These are phyloP conservation scores for Philopotamus ludificatus DNA, from an alignment of 1,140 invertebrate species.

Conservation along the genomic window DNA sequence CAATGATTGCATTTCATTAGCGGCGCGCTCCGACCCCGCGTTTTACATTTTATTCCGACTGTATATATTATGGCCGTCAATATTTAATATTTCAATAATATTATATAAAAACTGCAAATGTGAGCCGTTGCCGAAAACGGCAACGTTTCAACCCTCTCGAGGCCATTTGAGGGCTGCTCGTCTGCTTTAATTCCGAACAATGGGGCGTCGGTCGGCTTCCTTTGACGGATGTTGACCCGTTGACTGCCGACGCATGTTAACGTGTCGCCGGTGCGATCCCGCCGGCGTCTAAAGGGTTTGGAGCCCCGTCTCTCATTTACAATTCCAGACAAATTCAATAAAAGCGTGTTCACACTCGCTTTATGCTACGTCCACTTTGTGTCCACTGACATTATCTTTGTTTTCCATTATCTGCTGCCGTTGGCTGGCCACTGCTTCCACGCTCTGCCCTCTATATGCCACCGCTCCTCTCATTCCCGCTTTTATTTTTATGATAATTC, in stretches of 20 bases:
- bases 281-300: neutral
- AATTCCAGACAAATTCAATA: conserved; percentile 42
- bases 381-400: conserved; percentile 38
- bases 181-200: no score
- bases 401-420: conserved; percentile 35
- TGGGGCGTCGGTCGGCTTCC: neutral
- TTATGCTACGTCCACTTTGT: conserved; percentile 37
- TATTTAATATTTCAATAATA: neutral
- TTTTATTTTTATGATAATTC: conserved; percentile 39
- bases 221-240: neutral
- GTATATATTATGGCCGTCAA: neutral
- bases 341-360: conserved; percentile 38
- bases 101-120: neutral
- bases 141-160: no score
- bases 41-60: neutral
- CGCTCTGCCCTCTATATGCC: neutral
- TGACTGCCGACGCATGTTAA: neutral
- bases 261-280: neutral
- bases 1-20: conserved; percentile 38
- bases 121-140: no score
- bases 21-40: neutral
- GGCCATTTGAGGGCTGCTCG: neutral
- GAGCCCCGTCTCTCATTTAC: conserved; percentile 34
- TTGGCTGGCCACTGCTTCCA: conserved; percentile 6
- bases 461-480: conserved; percentile 12